phyloP scores from a whole-genome alignment of 1,140 invertebrate genomes.

The Nasonia giraulti region DNA sequence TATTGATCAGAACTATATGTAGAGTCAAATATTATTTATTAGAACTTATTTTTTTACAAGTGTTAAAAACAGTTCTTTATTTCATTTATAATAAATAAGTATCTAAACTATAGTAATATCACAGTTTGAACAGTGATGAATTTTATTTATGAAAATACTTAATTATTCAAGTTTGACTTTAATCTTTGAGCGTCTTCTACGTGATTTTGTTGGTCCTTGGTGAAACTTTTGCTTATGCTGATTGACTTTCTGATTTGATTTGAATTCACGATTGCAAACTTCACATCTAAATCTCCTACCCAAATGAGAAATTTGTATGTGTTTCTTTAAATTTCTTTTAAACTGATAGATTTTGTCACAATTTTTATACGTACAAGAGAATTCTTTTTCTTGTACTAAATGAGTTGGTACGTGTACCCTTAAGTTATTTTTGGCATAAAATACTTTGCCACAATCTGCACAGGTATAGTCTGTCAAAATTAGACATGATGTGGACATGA shows the following conservation, averaged over 20 bases:
- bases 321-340: constrained; percentile 57
- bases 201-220: neutral
- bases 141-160: no score
- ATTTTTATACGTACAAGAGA: constrained; percentile 59
- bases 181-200: neutral
- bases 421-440: constrained; percentile 50
- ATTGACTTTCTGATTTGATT: constrained; percentile 53
- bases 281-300: constrained; percentile 60
- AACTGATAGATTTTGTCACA: constrained; percentile 57
- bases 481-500: neutral
- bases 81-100: constrained; percentile 27
- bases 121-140: no score
- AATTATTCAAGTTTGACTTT: neutral
- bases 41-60: no score
- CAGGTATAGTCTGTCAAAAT: constrained; percentile 59
- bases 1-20: neutral
- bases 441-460: constrained; percentile 55
- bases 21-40: no score
- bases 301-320: constrained; percentile 57
- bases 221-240: constrained; percentile 52
- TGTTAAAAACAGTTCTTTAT: neutral
- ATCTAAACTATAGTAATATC: no score
- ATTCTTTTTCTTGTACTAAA: constrained; percentile 18
- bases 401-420: constrained; percentile 55
- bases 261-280: constrained; percentile 54